Evolutionary conservation across 2,113 vertebrate species (phyloP), one percentile per base, ranked within the genome.

Genomic region (Malurus melanocephalus): DNA sequence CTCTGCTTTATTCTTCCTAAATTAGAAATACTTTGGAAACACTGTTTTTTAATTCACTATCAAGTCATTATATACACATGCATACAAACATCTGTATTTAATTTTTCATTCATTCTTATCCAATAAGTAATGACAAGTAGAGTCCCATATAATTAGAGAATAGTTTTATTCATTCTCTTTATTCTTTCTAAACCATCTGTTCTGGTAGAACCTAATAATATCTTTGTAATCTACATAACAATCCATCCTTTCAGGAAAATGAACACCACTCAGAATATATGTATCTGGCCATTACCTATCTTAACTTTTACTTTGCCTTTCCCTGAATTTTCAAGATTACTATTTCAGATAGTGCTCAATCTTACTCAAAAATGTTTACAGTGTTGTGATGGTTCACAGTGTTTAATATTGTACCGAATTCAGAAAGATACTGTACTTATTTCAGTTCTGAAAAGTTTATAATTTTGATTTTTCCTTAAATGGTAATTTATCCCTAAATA

Each of bases 81-180:
- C 0, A 0, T 22, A 53, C 8, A 85, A 71, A 81, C 18, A 65
- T 65, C 42, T 69, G 55, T 59, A 75, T 73, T 53, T 73, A 83
- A 59, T 53, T 82, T 83, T 76, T 89, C 43, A 65, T 82, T 91
- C 16, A 46, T 43, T 28, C 14, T 92, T 85, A 65, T 80, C 38
- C 55, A 92, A 52, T 45, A 72, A 60, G 10, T 13, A 56, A 51
- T 67, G 61, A 60, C 16, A 83, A 75, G 18, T 33, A 32, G 24
- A 72, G 6, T 38, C 13, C 4, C 38, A 76, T 68, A 65, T 81
- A 81, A 65, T 55, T 73, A 90, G 46, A 81, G 3, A 87, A 57
- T 16, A 46, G 9, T 64, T 46, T 85, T 75, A 85, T 42, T 84
- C 2, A 45, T 74, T 90, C 43, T 84, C 30, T 84, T 81, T 76